These are phyloP conservation scores for Propithecus deckenii DNA, from an alignment of 2,797 vertebrate species.

Conservation along the genomic window DNA sequence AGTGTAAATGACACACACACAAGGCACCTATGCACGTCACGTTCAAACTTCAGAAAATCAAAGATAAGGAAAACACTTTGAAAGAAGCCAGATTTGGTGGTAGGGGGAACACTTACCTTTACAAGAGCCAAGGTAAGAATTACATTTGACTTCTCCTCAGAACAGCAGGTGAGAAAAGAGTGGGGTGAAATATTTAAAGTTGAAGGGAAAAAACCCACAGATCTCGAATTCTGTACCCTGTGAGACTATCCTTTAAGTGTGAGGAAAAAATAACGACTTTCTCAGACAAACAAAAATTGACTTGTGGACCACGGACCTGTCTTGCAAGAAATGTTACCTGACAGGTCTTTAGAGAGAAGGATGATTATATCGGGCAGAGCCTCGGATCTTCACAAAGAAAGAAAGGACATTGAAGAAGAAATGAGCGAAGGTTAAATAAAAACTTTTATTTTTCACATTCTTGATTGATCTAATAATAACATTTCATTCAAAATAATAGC, in stretches of 20 bases:
- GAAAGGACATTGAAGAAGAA: not conserved
- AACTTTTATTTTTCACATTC: not conserved
- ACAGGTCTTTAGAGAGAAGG: not conserved
- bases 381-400: not conserved
- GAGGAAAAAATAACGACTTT: not conserved
- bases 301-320: not conserved
- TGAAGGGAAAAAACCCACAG: too few species aligned
- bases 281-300: not conserved
- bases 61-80: not conserved
- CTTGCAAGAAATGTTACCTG: not conserved
- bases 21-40: not conserved
- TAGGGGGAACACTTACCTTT: not conserved
- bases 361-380: not conserved
- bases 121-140: not conserved
- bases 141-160: not conserved
- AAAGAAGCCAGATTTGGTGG: not conserved
- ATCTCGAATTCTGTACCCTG: not conserved
- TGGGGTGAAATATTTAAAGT: not conserved
- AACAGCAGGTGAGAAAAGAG: not conserved
- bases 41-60: not conserved
- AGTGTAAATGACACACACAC: not conserved
- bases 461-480: not conserved
- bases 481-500: not conserved
- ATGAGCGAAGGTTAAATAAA: not conserved
- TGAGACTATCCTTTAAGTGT: not conserved